These are phyloP conservation scores for Pyrrhosoma nymphula DNA, from an alignment of 2,888 invertebrate genomes.

Conservation along the genomic window DNA sequence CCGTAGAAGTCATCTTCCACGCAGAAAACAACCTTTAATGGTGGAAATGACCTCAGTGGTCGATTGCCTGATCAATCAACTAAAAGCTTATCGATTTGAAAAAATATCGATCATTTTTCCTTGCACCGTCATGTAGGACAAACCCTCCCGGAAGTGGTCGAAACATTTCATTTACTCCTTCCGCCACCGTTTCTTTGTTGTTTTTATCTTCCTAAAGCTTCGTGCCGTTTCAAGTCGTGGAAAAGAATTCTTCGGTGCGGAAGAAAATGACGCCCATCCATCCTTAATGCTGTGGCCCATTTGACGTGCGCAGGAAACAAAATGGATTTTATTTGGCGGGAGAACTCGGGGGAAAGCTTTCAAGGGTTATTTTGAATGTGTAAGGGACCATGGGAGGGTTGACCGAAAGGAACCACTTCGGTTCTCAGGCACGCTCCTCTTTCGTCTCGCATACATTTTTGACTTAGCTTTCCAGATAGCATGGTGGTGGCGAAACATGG, in stretches of 20 bases:
- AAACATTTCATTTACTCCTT: too few species aligned
- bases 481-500: too few species aligned
- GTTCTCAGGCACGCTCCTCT: too few species aligned
- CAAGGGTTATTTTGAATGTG: not conserved
- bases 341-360: not conserved
- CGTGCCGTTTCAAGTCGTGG: not conserved
- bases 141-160: too few species aligned
- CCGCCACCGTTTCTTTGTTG: not conserved
- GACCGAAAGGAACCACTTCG: not conserved
- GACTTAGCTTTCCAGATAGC: not conserved
- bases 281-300: not conserved
- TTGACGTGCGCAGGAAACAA: not conserved
- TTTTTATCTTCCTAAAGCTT: not conserved
- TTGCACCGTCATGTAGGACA: too few species aligned
- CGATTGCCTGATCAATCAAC: too few species aligned
- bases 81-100: too few species aligned
- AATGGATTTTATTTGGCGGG: not conserved
- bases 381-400: too few species aligned
- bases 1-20: too few species aligned
- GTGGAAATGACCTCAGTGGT: too few species aligned
- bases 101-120: too few species aligned
- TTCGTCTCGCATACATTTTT: not conserved
- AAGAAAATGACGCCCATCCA: not conserved
- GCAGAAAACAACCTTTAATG: too few species aligned
- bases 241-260: not conserved